Percentiles rank a stretch among this genome's conserved stretches.
Conservation (phyloP, 2,113 vertebrate species). For the Malurus melanocephalus region DNA sequence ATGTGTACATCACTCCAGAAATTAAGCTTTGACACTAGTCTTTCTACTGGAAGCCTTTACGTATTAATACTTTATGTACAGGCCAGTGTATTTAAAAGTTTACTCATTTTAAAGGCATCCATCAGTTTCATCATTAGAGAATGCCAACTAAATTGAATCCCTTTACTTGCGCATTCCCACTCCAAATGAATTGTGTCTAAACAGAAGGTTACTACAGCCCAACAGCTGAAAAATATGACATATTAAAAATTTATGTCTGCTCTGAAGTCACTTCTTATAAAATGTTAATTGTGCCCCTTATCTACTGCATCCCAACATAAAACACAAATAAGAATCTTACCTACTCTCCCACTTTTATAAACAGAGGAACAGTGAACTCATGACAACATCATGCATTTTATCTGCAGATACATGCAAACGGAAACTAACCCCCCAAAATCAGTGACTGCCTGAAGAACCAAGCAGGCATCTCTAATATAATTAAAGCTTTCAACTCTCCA, state of each 20-base stretch:
- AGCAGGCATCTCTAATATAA: background rate
- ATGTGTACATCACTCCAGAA: background rate
- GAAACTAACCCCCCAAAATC: background rate
- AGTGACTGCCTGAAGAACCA: background rate
- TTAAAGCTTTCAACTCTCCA: background rate
- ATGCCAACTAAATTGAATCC: background rate
- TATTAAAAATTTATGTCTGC: background rate
- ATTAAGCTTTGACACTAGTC: background rate
- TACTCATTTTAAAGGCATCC: background rate
- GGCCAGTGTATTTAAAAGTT: background rate
- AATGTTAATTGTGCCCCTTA: background rate
- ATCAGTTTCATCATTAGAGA: background rate
- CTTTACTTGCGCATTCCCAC: background rate
- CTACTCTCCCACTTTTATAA: background rate
- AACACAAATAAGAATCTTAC: background rate
- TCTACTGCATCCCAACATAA: background rate
- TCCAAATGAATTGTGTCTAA: background rate
- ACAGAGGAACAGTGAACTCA: background rate
- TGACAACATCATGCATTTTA: background rate
- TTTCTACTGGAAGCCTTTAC: background rate
- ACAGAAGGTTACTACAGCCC: background rate
- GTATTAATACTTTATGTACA: background rate
- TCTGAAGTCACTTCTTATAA: background rate
- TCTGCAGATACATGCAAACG: background rate
- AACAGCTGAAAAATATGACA: constrained; percentile 5